Evolutionary conservation across 1,140 invertebrate species (phyloP).

Genomic region (Pseudomyrmex concolor): DNA sequence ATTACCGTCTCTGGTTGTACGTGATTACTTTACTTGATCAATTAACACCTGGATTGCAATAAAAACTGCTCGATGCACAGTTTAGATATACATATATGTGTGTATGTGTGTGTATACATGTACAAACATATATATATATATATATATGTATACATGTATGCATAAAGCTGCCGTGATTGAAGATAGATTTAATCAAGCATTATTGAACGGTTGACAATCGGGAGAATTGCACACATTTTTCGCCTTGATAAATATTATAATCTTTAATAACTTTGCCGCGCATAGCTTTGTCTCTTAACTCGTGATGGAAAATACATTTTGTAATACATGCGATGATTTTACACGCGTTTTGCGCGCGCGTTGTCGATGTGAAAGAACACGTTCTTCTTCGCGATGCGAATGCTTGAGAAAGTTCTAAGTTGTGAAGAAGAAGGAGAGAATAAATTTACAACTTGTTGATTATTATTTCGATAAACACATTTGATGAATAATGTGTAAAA

Average conservation of each 20-base stretch:
- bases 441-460: background rate
- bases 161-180: constrained; percentile 7
- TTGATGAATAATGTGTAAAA: background rate
- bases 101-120: no score
- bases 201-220: constrained; percentile 36
- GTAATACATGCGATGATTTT: constrained; percentile 3
- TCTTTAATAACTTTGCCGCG: constrained; percentile 20
- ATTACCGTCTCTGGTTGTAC: constrained; percentile 38
- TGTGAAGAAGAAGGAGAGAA: background rate
- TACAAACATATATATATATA: no score
- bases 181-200: constrained; percentile 40
- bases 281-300: constrained; percentile 33
- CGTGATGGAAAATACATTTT: constrained; percentile 9
- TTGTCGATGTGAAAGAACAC: background rate
- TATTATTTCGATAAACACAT: background rate
- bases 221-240: constrained; percentile 35
- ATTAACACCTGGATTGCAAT: constrained; percentile 42
- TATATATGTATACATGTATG: no score
- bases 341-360: background rate
- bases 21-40: constrained; percentile 59
- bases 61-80: constrained; percentile 10
- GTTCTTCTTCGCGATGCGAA: background rate
- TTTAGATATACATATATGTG: background rate
- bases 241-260: constrained; percentile 34
- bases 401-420: background rate